phyloP scores from a whole-genome alignment of 2,797 vertebrate species.

The Anabas testudineus region DNA sequence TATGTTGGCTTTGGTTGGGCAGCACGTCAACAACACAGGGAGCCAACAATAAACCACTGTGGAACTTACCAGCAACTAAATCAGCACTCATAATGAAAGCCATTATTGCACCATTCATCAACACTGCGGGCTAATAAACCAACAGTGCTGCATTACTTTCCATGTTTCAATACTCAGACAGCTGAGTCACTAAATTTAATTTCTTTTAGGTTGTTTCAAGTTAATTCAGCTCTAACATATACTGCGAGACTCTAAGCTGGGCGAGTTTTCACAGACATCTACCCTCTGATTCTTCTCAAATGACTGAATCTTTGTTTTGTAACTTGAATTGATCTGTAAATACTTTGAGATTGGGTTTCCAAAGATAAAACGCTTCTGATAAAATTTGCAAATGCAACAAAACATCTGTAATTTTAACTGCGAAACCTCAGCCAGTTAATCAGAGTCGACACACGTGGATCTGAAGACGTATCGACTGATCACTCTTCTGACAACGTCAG shows the following conservation, averaged over 20 bases:
- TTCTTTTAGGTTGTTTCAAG: no score
- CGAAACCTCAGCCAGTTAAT: slow-evolving; percentile 24
- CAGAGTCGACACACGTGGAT: slow-evolving; percentile 10
- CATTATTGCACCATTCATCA: slow-evolving; percentile 33
- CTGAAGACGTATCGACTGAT: slow-evolving; percentile 38
- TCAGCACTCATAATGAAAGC: slow-evolving; percentile 27
- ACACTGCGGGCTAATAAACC: slow-evolving; percentile 2
- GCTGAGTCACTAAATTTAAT: slow-evolving; percentile 33
- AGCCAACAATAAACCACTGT: background rate
- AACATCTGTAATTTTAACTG: slow-evolving; percentile 5
- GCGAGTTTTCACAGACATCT: background rate
- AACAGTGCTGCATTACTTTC: slow-evolving; percentile 2
- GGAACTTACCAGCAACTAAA: slow-evolving; percentile 11
- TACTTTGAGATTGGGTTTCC: slow-evolving; percentile 5
- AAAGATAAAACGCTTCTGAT: slow-evolving; percentile 11
- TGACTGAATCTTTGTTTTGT: slow-evolving; percentile 7
- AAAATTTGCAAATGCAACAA: background rate
- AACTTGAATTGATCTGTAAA: slow-evolving; percentile 8
- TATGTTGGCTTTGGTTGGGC: no score
- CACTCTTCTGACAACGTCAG: slow-evolving; percentile 29
- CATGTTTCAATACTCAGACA: slow-evolving; percentile 11
- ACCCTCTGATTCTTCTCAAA: slow-evolving; percentile 11
- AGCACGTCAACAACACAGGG: background rate
- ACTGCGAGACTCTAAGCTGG: slow-evolving; percentile 3
- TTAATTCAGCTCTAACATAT: slow-evolving; percentile 21